Base-by-base conservation (phyloP, 2,888 invertebrate species). In the Lithophane leautieri region DNA sequence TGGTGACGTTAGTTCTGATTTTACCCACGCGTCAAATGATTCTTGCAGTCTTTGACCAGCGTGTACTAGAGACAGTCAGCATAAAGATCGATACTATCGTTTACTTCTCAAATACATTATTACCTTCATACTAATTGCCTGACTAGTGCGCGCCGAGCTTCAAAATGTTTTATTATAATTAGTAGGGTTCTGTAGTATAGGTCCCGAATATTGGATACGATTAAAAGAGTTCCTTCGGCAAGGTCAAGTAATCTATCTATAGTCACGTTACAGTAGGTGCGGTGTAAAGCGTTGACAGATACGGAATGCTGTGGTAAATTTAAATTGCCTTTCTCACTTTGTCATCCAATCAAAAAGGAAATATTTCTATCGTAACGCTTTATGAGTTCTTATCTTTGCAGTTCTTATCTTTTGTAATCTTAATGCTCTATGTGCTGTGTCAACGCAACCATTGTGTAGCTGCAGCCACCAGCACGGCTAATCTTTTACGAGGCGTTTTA, bases 401-500 rank as follows among this genome's bases (percentile, higher is more conserved):
- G 44, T 47, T 8, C 28, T 65, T 60, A 73, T 80, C 79, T 25
- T 42, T 44, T 25, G 11, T 63, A 28, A 67, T 69, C 42, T 42
- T 42, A 8, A 22, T 28, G 44, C n/a, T 78, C 47, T 66, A n/a
- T 73, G 81, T 60, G 19, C 16, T n/a, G n/a, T 80, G 50, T 54
- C 28, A 28, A 54, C 22, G 52, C n/a, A 25, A 61, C n/a, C 52
- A 66, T 78, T 65, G 74, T 66, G 11, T 42, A 22, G 34, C 19
- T 44, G 34, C 70, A 44, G 11, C 8, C 34, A 44, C 14, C 25
- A 16, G n/a, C 42, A 25, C 22, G 22, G n/a, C 22, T 65, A 25
- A 50, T 52, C 9, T 1, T 52, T 40, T 40, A 44, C 25, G 12
- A 22, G n/a, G 19, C 28, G 12, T 75, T 56, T 9, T 25, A 56